Conservation (phyloP, 2,113 vertebrate species). For the Tetrao urogallus region DNA sequence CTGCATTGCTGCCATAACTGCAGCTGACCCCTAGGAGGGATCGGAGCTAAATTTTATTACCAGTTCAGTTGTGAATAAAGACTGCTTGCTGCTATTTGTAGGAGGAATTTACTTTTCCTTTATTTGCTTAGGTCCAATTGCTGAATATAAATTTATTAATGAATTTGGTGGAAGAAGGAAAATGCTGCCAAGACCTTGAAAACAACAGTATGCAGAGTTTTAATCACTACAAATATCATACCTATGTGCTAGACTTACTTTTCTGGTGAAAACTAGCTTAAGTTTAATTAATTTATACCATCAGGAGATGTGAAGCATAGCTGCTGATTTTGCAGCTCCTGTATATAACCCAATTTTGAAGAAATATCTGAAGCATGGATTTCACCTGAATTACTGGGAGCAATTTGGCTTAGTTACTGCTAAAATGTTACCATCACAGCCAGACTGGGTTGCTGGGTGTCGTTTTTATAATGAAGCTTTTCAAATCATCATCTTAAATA, state of each 20-base stretch:
- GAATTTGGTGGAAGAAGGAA: background rate
- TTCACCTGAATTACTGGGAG: conserved; percentile 40
- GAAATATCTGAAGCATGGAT: conserved; percentile 32
- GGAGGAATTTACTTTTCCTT: background rate
- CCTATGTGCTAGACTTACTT: background rate
- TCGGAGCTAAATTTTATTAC: background rate
- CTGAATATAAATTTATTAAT: background rate
- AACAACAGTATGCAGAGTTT: background rate
- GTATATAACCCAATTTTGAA: conserved; percentile 34
- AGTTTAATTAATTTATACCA: conserved; percentile 26
- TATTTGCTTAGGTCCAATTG: background rate
- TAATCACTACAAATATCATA: background rate
- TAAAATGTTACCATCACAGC: conserved; percentile 24
- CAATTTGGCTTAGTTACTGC: conserved; percentile 46
- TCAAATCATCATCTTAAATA: conserved; percentile 48
- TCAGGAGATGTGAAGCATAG: background rate
- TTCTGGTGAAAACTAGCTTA: background rate
- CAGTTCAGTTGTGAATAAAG: no score
- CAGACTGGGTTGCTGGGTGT: background rate
- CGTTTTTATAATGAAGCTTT: conserved; percentile 27
- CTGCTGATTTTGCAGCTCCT: conserved; percentile 43
- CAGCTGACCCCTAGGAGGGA: background rate
- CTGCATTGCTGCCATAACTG: background rate
- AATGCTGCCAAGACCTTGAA: background rate
- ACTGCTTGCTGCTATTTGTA: background rate